Base-by-base conservation (phyloP, 2,888 invertebrate species). In the Sinopyrophorus schimmeli region DNA sequence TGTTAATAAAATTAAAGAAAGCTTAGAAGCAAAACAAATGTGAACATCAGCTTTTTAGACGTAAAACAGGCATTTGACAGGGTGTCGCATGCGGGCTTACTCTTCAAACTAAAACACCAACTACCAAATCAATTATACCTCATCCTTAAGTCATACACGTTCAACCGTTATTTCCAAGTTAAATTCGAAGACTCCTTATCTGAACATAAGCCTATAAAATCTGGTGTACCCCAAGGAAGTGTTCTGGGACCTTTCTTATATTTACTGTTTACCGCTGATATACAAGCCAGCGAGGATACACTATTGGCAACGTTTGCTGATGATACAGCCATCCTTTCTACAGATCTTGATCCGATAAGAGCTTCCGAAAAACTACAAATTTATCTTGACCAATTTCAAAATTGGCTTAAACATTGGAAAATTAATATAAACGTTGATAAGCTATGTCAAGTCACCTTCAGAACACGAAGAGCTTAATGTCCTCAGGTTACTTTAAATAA, bases 401-500 rank as follows among this genome's bases (percentile, higher is more conserved):
- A 32, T 11, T 16, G 16, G 32, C 18, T 32, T 17, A 16, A 10
- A 32, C 16, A n/a, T n/a, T n/a, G n/a, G n/a, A n/a, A 20, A 20
- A 20, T 5, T 20, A 6, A 20, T 6, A 20, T 5, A 20, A 20
- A 5, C 20, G 6, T 20, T 6, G 5, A 20, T 6, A 20, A 20
- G 6, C 6, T 5, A 6, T 5, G 5, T 5, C 20, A 20, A 5
- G 6, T 20, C 5, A 6, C 20, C 5, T 20, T 20, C 20, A 20
- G 5, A 5, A 20, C 20, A 20, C 5, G 6, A 20, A 20, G 20
- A 20, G 6, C 6, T 7, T n/a, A n/a, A n/a, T n/a, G n/a, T n/a
- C n/a, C n/a, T n/a, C n/a, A n/a, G n/a, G n/a, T 32, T 7, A 5
- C 18, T 6, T 18, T 37, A 24, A 23, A 37, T 37, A 24, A 37